Base-by-base conservation (phyloP, 2,888 invertebrate genomes). In the Macaria liturata region DNA sequence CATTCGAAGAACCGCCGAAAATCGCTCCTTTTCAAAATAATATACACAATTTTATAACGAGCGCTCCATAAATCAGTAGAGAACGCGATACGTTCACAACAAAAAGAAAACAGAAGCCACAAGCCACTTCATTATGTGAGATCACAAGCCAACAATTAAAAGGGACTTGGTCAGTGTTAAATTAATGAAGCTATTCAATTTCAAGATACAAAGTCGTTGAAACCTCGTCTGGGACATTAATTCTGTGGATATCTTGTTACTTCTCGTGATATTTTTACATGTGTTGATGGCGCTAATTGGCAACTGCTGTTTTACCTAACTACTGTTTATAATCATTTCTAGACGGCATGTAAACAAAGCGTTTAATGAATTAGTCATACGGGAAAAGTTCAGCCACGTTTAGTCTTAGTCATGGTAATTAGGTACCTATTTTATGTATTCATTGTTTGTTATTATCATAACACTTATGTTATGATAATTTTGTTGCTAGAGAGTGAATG, bases 111-210 rank as follows among this genome's bases (percentile, higher is more conserved):
- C 61, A 68, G 51, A 58, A 59, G 54, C 59, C 62, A 62, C 64
- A 64, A 63, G 62, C 61, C 51, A 64, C 50, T 65, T 71, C 69
- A 70, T 76, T 75, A 76, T 67, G 62, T 69, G 67, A 77, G 70
- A 78, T 78, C 70, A 73, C 61, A 78, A 71, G 71, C 67, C 74
- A 66, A 72, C 68, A 71, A 66, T 69, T 67, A 68, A 63, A 54
- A 67, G 64, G 56, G 65, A 66, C 62, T 70, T 52, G 72, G 73
- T 72, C 72, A 72, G 69, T 63, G 58, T 70, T 75, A 80, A 80
- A 83, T 84, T 83, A 81, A 81, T 78, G 75, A 75, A 73, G 68
- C 76, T 82, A 76, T 84, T 76, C 70, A 76, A 71, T 84, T 81
- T 77, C 81, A 80, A 76, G 70, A 69, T 66, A 65, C 72, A 67